Percentiles rank a stretch among this genome's conserved stretches.
Evolutionary conservation across 2,888 invertebrate genomes (phyloP).

Genomic region (Philereme vetulata): DNA sequence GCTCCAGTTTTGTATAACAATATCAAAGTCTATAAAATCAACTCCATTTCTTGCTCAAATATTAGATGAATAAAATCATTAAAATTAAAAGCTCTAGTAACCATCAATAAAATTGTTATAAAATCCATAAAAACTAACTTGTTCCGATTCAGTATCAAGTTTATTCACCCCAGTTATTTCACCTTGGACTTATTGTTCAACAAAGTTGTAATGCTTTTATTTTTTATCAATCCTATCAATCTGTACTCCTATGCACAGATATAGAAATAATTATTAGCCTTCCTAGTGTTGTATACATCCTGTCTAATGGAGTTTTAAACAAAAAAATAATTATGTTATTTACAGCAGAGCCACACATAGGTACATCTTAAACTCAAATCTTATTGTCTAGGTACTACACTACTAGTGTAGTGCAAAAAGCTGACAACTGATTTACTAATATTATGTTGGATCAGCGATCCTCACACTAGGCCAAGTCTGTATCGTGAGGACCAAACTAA

Average conservation of each 20-base stretch:
- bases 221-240: constrained; percentile 3
- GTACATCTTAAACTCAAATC: no score
- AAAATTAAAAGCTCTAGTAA: constrained; percentile 13
- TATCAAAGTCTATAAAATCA: constrained; percentile 1
- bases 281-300: background rate
- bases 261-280: background rate
- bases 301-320: no score
- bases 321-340: no score
- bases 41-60: constrained; percentile 13
- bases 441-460: no score
- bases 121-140: constrained; percentile 28
- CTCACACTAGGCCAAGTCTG: no score
- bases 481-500: no score
- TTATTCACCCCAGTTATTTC: constrained; percentile 38
- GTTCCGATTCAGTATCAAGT: constrained; percentile 44
- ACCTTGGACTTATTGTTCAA: constrained; percentile 32
- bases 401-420: no score
- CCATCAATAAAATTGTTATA: constrained; percentile 22
- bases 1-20: no score
- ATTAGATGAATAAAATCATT: constrained; percentile 11
- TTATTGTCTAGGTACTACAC: no score
- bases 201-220: constrained; percentile 23
- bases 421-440: no score
- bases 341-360: no score
- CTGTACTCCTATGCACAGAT: background rate